These are phyloP conservation scores for Chloropsis cyanopogon DNA, from an alignment of 2,113 vertebrate species.

Conservation along the genomic window DNA sequence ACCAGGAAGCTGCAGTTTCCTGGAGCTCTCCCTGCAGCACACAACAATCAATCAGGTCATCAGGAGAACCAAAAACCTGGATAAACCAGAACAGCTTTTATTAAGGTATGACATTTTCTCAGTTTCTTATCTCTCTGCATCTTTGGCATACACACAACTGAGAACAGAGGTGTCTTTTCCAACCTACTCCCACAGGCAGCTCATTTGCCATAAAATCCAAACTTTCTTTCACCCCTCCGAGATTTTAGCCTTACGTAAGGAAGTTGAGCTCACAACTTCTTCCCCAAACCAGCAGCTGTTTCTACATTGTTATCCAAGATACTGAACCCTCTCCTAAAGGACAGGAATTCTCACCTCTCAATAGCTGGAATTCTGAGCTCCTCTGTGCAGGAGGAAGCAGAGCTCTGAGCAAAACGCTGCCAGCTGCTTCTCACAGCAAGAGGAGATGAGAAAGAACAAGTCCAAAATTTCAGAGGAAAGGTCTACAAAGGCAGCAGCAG, in stretches of 20 bases:
- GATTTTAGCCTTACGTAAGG: background rate
- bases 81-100: background rate
- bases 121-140: constrained; percentile 13
- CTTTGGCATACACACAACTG: background rate
- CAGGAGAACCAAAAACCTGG: background rate
- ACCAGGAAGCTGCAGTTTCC: background rate
- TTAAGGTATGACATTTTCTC: constrained; percentile 12
- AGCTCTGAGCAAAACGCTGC: background rate
- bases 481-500: background rate
- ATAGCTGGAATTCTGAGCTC: background rate
- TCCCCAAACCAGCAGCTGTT: background rate
- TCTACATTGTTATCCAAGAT: background rate
- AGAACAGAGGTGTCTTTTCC: constrained; percentile 25
- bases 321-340: background rate
- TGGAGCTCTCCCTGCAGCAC: background rate
- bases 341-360: background rate
- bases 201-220: background rate
- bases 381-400: background rate
- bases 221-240: background rate
- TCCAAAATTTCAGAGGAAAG: background rate
- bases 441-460: background rate
- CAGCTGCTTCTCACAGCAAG: background rate
- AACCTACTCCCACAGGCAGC: constrained; percentile 19
- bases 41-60: background rate
- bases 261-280: background rate